phyloP scores from a whole-genome alignment of 2,113 vertebrate genomes.

The Myotis yumanensis region DNA sequence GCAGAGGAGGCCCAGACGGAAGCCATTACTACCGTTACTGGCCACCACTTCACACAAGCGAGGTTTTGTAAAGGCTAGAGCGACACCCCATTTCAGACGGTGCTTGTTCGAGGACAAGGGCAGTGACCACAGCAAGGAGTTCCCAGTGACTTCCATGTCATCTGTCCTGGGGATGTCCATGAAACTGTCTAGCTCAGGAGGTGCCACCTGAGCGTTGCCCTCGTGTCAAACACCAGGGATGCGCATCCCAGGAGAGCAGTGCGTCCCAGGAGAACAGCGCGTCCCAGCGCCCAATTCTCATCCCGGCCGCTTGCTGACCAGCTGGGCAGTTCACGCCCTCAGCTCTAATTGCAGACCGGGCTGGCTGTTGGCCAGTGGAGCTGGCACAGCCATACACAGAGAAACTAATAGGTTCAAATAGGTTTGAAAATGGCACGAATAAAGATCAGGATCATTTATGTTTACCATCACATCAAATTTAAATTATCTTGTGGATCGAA shows the following conservation, averaged over 20 bases:
- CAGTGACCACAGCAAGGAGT: not conserved
- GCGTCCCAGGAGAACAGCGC: not conserved
- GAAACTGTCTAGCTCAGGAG: not conserved
- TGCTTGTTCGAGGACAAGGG: not conserved
- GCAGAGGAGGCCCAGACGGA: not conserved
- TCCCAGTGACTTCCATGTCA: not conserved
- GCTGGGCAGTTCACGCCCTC: not conserved
- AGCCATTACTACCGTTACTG: not conserved
- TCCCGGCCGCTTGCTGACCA: not conserved
- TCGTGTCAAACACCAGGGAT: not conserved
- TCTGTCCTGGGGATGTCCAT: not conserved
- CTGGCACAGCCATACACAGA: not conserved
- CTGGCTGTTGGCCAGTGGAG: not conserved
- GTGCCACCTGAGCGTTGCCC: not conserved
- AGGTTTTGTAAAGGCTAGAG: not conserved
- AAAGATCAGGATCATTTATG: not conserved
- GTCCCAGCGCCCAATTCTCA: not conserved
- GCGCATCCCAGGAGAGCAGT: not conserved
- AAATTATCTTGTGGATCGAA: constrained; percentile 4
- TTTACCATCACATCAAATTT: not conserved
- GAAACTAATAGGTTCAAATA: not conserved
- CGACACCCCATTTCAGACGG: not conserved
- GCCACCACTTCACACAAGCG: not conserved
- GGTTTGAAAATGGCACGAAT: not conserved
- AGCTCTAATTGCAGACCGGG: not conserved